phyloP scores from a whole-genome alignment of 2,888 invertebrate species.

The Acanthosoma haemorrhoidale region DNA sequence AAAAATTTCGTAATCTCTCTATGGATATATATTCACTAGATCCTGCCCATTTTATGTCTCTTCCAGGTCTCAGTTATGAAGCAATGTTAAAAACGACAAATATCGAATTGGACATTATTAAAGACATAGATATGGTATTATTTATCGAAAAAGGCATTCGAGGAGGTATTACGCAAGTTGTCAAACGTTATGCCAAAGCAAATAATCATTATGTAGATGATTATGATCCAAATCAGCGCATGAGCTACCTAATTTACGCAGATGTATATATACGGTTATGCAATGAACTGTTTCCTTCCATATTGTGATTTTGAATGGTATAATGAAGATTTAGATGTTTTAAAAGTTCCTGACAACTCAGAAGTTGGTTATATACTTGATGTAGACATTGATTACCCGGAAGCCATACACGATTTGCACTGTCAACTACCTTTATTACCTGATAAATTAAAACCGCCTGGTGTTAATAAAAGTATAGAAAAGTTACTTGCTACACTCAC shows the following conservation, averaged over 20 bases:
- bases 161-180: conserved; percentile 41
- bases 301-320: not conserved
- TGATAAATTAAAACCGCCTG: no score
- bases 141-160: conserved; percentile 42
- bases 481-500: not conserved
- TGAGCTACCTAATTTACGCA: conserved; percentile 19
- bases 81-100: conserved; percentile 42
- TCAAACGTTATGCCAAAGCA: conserved; percentile 30
- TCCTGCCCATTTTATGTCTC: conserved; percentile 34
- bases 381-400: not conserved
- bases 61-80: conserved; percentile 43
- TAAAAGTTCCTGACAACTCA: not conserved
- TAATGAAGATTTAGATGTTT: not conserved
- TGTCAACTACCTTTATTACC: no score
- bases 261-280: conserved; percentile 31
- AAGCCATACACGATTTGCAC: conserved; percentile 8
- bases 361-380: not conserved
- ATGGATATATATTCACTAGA: conserved; percentile 6
- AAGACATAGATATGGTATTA: conserved; percentile 41
- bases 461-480: not conserved
- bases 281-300: not conserved
- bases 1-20: not conserved
- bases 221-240: conserved; percentile 12
- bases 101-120: conserved; percentile 41
- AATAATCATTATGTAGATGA: conserved; percentile 24